Evolutionary conservation across 2,888 invertebrate genomes (phyloP), one percentile per base, ranked within the genome.

Genomic region (Apamea monoglypha): DNA sequence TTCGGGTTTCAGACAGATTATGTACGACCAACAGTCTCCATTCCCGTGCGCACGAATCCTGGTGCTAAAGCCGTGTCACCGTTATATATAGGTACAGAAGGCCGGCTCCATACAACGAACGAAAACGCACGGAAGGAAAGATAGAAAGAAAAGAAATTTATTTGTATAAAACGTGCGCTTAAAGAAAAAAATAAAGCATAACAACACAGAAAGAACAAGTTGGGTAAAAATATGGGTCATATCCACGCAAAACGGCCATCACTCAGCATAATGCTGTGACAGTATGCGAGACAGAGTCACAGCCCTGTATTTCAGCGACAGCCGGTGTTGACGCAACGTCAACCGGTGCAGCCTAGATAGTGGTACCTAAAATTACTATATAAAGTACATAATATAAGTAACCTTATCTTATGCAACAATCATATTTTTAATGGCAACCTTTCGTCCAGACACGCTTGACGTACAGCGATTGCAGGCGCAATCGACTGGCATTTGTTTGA

Each of bases 1-100:
- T 59, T 73, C n/a, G 56, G 44, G 77, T 73, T 81, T 67, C 40
- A 66, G 59, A 10, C 70, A 81, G 81, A 82, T 82, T 82, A 82
- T 74, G 81, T 74, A 64, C 73, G 36, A 81, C 61, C 64, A 74
- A 74, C 74, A 25, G 66, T 61, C 71, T 76, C 36, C 44, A 0
- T 25, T 63, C 18, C 47, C 32, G 56, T 64, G 67, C 69, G 40
- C 36, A 12, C 7, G 14, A 68, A 68, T 68, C 44, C 56, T 67
- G 21, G 53, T 50, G 25, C 29, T 76, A 72, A 80, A 81, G 71
- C 76, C 16, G 4, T 70, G 47, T n/a, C 61, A 74, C 50, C 18
- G 4, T 56, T 50, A 21, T 40, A 76, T 0, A 14, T 7, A 36
- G 21, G n/a, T 2, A 21, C 76, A 61, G 72, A 76, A 76, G 16